Evolutionary conservation across 2,888 invertebrate genomes (phyloP).

Genomic region (Kryphioiulus occultus): DNA sequence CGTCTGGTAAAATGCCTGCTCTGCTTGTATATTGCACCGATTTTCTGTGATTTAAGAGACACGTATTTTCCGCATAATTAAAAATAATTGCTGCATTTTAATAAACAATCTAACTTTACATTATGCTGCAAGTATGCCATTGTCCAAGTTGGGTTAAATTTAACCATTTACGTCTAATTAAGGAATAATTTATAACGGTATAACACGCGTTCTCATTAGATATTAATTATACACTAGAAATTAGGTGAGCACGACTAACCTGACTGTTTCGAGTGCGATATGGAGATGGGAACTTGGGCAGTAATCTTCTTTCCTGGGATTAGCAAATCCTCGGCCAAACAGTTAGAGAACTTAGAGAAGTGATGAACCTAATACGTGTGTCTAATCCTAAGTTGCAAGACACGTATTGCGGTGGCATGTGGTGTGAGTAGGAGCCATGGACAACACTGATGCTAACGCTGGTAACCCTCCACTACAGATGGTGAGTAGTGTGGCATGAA

Average conservation of each 20-base stretch:
- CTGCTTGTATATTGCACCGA: too few species aligned
- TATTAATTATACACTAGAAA: background rate
- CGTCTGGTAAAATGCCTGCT: too few species aligned
- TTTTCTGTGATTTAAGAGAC: too few species aligned
- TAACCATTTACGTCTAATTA: too few species aligned
- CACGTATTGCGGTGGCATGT: slow-evolving; percentile 7
- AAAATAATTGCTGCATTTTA: too few species aligned
- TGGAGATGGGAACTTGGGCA: background rate
- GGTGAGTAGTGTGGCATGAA: background rate
- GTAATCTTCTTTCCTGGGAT: background rate
- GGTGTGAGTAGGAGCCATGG: background rate
- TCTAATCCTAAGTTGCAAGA: background rate
- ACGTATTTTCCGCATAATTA: too few species aligned
- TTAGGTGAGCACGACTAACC: background rate
- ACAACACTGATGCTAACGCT: background rate
- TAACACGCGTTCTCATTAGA: background rate
- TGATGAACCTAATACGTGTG: background rate
- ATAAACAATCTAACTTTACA: too few species aligned
- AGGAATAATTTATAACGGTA: too few species aligned
- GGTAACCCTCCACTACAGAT: background rate
- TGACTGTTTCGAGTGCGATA: background rate
- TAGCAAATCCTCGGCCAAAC: background rate
- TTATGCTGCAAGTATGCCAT: too few species aligned
- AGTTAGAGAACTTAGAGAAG: background rate
- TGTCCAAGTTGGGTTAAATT: too few species aligned